phyloP scores from a whole-genome alignment of 23 tunicate genomes.

The Trididemnum clinides region DNA sequence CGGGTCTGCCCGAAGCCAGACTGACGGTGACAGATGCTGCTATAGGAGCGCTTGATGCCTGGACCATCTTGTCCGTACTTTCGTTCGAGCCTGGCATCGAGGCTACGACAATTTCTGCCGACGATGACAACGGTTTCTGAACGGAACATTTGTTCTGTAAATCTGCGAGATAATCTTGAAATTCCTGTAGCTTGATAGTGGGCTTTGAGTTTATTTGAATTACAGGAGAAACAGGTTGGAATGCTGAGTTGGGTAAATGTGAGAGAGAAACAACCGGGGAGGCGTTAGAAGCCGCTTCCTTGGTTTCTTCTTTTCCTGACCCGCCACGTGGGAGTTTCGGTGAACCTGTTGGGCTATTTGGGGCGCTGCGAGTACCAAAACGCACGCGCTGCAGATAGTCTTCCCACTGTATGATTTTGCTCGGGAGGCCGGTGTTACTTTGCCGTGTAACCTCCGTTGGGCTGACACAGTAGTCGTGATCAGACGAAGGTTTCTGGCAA shows the following conservation, averaged over 20 bases:
- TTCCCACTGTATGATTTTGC: conserved; percentile 78
- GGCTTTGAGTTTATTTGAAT: background rate
- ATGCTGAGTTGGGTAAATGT: background rate
- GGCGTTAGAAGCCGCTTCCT: conserved; percentile 21
- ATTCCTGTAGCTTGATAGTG: conserved; percentile 57
- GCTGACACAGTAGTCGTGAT: conserved; percentile 65
- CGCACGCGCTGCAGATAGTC: conserved; percentile 74
- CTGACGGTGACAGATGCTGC: background rate
- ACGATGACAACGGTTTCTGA: background rate
- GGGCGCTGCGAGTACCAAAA: conserved; percentile 80
- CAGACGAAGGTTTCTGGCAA: conserved; percentile 42
- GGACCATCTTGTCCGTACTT: background rate
- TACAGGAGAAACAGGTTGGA: background rate
- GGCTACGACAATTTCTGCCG: conserved; percentile 2
- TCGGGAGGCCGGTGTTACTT: background rate
- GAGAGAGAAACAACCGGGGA: background rate
- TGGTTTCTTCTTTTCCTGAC: conserved; percentile 25
- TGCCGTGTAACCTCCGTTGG: no score
- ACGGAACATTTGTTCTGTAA: conserved; percentile 38
- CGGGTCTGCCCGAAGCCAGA: background rate
- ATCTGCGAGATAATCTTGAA: conserved; percentile 62
- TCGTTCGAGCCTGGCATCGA: background rate
- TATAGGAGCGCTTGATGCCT: background rate
- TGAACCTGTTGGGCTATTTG: conserved; percentile 81
- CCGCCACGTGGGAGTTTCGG: conserved; percentile 55